Conservation (phyloP, 2,888 invertebrate species). For the Ennomos erosarius region DNA sequence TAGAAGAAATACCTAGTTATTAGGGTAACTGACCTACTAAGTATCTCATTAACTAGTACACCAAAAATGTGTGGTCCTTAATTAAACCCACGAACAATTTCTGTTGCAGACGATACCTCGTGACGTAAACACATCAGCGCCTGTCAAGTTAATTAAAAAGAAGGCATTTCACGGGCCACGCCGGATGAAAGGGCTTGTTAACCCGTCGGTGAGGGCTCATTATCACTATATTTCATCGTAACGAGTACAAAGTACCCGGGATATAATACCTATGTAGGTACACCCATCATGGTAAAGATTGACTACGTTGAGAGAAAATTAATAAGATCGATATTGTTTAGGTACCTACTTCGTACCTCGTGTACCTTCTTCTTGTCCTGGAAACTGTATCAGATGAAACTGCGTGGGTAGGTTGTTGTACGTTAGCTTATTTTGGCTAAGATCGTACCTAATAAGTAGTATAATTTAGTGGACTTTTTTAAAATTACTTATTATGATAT, state of each 20-base stretch:
- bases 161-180: conserved; percentile 58
- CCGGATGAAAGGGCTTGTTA: conserved; percentile 73
- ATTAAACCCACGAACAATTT: conserved; percentile 23
- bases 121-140: conserved; percentile 54
- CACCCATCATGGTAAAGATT: conserved; percentile 3
- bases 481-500: too few relatives aligned
- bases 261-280: background rate
- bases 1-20: too few relatives aligned
- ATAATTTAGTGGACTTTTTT: too few relatives aligned
- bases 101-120: conserved; percentile 23
- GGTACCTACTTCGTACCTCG: too few relatives aligned
- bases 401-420: too few relatives aligned
- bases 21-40: too few relatives aligned
- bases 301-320: conserved; percentile 14
- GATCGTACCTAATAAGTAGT: too few relatives aligned
- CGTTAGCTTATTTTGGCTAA: too few relatives aligned
- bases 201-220: conserved; percentile 62
- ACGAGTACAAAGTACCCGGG: conserved; percentile 52
- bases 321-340: too few relatives aligned
- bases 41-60: too few relatives aligned
- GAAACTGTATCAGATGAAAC: too few relatives aligned
- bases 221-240: conserved; percentile 70
- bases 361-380: too few relatives aligned
- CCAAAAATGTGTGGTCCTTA: conserved; percentile 37
- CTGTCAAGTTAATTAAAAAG: conserved; percentile 74